Evolutionary conservation across 2,888 invertebrate genomes (phyloP), one percentile per base, ranked within the genome.

Genomic region (Heliconius ethilla): DNA sequence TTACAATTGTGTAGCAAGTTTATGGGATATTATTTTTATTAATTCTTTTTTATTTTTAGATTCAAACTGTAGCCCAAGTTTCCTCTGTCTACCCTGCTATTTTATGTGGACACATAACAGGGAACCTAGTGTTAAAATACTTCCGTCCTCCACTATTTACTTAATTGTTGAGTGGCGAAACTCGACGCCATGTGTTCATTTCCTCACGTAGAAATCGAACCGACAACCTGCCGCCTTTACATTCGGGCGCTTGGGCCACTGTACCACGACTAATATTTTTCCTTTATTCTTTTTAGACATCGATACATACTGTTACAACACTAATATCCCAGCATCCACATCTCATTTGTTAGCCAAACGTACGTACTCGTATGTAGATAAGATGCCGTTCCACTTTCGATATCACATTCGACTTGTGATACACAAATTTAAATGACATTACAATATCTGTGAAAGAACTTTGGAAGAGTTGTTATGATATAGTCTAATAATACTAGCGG

Each of bases 261-360:
- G 4, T 11, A n/a, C 10, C 3, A 62, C 1, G 22, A 15, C 3
- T 25, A 11, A 3, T 3, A 1, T 62, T 62, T 51, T 18, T 18
- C 18, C 7, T 51, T 51, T 51, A 51, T 51, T 51, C 25, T 63
- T 27, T 18, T 67, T 13, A 6, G 5, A 15, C 25, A 67, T 67
- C 67, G 69, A 69, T 25, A 45, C 6, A 25, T 6, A 69, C 13
- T 9, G 25, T 15, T 25, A n/a, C 45, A 69, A 5, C 69, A 69
- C 69, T 40, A 59, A n/a, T 37, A 59, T 25, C 33, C 37, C 59
- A 59, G 37, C n/a, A 72, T 72, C 59, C 63, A 62, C 40, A 74
- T 74, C 74, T 74, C 74, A 74, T 74, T 74, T 74, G 74, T 74
- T 74, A 74, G 74, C 74, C 63, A 45, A 63, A 74, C 74, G 63